Evolutionary conservation across 2,888 invertebrate genomes (phyloP).

Genomic region (Coelopa pilipes): DNA sequence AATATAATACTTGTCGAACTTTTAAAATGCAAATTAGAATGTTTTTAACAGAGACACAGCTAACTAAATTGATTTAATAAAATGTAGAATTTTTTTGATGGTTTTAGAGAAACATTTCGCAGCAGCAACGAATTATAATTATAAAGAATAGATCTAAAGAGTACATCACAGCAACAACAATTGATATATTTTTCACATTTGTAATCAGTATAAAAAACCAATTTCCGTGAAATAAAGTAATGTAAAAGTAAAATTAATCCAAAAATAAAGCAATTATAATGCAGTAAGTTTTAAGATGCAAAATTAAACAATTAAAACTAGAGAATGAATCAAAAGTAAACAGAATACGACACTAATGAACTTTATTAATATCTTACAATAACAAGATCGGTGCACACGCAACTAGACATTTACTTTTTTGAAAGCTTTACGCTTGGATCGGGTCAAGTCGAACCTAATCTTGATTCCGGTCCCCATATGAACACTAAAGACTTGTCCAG

Average conservation of each 20-base stretch:
- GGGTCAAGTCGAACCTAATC: neutral
- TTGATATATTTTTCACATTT: constrained; percentile 8
- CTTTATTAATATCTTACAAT: neutral
- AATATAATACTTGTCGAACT: neutral
- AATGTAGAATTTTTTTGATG: neutral
- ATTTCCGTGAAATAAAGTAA: neutral
- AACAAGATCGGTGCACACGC: neutral
- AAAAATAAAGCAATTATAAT: neutral
- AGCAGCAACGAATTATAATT: constrained; percentile 47
- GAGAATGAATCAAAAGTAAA: neutral
- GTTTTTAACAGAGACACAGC: neutral
- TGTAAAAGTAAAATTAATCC: constrained; percentile 4
- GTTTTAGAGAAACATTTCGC: constrained; percentile 34
- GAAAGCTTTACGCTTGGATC: too few species aligned
- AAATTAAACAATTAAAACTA: neutral
- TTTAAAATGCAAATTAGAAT: constrained; percentile 1
- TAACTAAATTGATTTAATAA: constrained; percentile 2
- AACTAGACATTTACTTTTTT: neutral
- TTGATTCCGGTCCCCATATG: neutral
- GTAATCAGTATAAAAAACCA: neutral
- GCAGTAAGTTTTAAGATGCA: neutral
- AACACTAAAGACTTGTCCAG: neutral
- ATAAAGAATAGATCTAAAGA: constrained; percentile 14
- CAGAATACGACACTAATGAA: neutral
- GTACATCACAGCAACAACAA: constrained; percentile 40